These are phyloP conservation scores for Murina feae DNA, from an alignment of 2,113 vertebrate species.

Conservation along the genomic window DNA sequence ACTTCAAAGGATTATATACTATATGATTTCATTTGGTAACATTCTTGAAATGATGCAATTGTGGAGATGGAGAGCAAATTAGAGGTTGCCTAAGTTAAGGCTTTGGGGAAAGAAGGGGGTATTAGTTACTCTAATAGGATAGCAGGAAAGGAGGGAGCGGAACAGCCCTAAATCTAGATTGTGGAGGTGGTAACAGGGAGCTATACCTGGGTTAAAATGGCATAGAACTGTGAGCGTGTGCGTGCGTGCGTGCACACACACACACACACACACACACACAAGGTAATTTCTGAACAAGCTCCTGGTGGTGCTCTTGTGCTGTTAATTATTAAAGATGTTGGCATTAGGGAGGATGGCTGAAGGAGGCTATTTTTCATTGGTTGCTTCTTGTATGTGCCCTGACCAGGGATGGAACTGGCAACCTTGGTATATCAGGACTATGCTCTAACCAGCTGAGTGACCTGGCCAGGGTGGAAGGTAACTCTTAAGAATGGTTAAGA, in stretches of 20 bases:
- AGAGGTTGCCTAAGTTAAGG: not conserved
- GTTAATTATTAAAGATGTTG: not conserved
- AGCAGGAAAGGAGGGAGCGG: not conserved
- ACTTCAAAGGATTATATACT: not conserved
- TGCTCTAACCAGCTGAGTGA: not conserved
- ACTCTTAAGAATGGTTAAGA: not conserved
- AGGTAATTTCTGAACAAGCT: not conserved
- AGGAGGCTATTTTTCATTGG: not conserved
- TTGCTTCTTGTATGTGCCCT: not conserved
- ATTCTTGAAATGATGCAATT: not conserved
- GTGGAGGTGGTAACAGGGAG: not conserved
- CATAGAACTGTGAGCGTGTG: not conserved
- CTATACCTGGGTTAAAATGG: not conserved
- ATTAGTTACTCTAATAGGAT: not conserved
- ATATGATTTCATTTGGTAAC: not conserved
- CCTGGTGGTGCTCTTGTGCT: not conserved
- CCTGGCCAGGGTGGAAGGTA: not conserved
- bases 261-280: rapidly evolving
- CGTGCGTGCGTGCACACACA: rapidly evolving
- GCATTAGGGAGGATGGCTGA: not conserved
- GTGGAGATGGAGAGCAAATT: not conserved
- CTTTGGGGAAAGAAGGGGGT: not conserved
- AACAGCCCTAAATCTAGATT: not conserved
- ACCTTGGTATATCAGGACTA: not conserved
- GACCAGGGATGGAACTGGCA: not conserved